Percentiles rank a stretch among this genome's conserved stretches.
Conservation (phyloP, 2,113 vertebrate genomes). For the Spea multiplicata region DNA sequence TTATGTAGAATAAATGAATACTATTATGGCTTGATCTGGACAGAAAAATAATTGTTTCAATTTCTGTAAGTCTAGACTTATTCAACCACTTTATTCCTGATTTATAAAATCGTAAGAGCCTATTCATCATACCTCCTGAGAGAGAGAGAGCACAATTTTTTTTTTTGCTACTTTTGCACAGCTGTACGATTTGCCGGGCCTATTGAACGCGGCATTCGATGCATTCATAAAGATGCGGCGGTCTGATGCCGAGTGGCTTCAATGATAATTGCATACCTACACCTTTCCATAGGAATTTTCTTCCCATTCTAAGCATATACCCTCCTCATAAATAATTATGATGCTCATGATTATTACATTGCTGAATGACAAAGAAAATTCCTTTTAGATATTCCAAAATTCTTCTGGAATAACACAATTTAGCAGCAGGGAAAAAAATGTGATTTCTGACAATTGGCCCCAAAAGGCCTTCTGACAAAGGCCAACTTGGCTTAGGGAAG, state of each 20-base stretch:
- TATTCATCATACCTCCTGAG: slow-evolving; percentile 41
- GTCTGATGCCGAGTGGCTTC: neutral
- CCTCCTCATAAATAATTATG: neutral
- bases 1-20: slow-evolving; percentile 45
- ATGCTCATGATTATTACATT: no score
- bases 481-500: no score
- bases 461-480: no score
- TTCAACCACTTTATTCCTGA: slow-evolving; percentile 45
- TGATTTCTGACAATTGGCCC: no score
- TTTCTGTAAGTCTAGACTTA: slow-evolving; percentile 44
- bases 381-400: no score
- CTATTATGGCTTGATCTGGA: slow-evolving; percentile 44
- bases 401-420: no score
- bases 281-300: neutral
- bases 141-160: slow-evolving; percentile 22
- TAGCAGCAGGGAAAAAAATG: no score
- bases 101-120: slow-evolving; percentile 41
- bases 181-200: neutral
- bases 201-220: neutral
- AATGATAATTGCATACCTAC: neutral
- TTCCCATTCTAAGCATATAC: neutral
- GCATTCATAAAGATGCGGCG: neutral
- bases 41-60: slow-evolving; percentile 48
- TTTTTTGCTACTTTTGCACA: neutral
- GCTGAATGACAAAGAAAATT: no score